A percentile compares a stretch with the other conserved stretches of the same genome.
Evolutionary conservation across 1,140 invertebrate species (phyloP).

Genomic region (Carcinoscorpius rotundicauda): DNA sequence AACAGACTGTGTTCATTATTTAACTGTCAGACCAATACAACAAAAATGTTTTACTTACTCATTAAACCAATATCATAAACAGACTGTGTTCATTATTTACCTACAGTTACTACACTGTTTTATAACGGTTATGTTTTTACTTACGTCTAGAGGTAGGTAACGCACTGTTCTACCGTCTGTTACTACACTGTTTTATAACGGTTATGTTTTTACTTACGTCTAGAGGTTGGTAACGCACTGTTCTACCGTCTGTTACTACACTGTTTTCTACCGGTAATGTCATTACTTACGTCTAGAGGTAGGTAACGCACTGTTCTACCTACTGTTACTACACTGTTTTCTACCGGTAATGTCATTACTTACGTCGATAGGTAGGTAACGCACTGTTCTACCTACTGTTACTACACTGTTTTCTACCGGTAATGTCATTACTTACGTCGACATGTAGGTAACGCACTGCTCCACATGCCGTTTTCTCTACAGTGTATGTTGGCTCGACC

Average conservation of each 20-base stretch:
- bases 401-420: background rate
- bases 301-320: conserved; percentile 22
- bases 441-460: conserved; percentile 30
- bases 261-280: background rate
- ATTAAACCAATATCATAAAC: too few species aligned
- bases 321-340: background rate
- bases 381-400: conserved; percentile 2
- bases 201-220: conserved; percentile 28
- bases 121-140: too few species aligned
- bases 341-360: conserved; percentile 18
- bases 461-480: conserved; percentile 68
- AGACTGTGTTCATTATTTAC: too few species aligned
- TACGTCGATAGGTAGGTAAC: conserved; percentile 33
- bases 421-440: conserved; percentile 28
- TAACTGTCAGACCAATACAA: too few species aligned
- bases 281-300: conserved; percentile 32
- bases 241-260: background rate
- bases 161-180: too few species aligned
- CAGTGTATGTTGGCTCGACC: conserved; percentile 70
- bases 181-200: background rate
- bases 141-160: too few species aligned
- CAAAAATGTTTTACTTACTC: too few species aligned
- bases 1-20: too few species aligned
- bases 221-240: conserved; percentile 29
- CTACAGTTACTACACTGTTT: too few species aligned